These are phyloP conservation scores for Pseudochromis fuscus DNA, from an alignment of 2,797 vertebrate genomes.

Conservation along the genomic window DNA sequence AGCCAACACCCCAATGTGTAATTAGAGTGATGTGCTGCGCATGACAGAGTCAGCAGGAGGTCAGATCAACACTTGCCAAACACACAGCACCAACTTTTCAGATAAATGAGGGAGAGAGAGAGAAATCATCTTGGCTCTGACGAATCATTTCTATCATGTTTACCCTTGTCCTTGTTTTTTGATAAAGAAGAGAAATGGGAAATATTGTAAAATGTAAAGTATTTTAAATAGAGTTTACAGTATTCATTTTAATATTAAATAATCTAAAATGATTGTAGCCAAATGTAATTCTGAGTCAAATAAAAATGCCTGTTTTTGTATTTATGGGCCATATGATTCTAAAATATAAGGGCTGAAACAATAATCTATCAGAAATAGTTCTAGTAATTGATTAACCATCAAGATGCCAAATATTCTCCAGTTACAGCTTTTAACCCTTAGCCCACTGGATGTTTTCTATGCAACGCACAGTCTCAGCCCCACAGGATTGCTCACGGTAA, in stretches of 20 bases:
- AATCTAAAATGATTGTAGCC: background rate
- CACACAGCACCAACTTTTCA: conserved; percentile 1
- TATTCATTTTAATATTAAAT: background rate
- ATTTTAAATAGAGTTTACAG: background rate
- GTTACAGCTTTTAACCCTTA: too few relatives aligned
- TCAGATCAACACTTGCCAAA: conserved; percentile 36
- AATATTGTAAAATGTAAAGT: background rate
- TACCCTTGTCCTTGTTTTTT: background rate
- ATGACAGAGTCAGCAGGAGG: conserved; percentile 21
- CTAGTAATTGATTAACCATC: too few relatives aligned
- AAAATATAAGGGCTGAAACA: too few relatives aligned
- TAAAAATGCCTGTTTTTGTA: background rate
- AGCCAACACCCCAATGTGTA: conserved; percentile 53
- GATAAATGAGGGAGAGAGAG: background rate
- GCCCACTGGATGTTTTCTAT: too few relatives aligned
- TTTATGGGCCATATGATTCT: background rate
- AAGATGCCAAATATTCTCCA: too few relatives aligned
- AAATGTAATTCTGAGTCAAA: background rate
- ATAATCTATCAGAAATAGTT: too few relatives aligned
- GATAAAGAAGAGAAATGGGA: background rate
- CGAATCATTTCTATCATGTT: background rate
- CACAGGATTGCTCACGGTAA: too few relatives aligned
- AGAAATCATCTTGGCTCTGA: background rate
- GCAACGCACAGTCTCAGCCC: too few relatives aligned
- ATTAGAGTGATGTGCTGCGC: conserved; percentile 60